Conservation (phyloP, 2,797 vertebrate genomes). For the Octomys mimax region DNA sequence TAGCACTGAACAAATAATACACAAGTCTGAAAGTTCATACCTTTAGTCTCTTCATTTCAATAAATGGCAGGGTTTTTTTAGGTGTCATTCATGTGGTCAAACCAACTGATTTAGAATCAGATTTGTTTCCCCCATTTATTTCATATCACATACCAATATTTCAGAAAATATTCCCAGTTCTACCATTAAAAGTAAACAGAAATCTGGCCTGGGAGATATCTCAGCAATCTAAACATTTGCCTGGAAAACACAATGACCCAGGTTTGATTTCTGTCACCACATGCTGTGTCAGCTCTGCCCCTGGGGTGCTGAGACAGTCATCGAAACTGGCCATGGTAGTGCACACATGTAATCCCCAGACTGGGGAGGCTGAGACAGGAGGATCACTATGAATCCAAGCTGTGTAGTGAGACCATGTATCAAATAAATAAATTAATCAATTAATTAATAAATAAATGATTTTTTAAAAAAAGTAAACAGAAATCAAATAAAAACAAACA, state of each 20-base stretch:
- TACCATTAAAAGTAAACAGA: constrained; percentile 8
- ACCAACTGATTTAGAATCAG: constrained; percentile 7
- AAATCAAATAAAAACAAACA: constrained; percentile 3
- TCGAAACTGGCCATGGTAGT: no score
- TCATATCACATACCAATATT: background rate
- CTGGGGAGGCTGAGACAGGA: no score
- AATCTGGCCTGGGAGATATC: background rate
- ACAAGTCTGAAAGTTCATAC: background rate
- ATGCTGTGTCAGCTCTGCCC: no score
- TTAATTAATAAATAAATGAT: no score
- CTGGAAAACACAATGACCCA: no score
- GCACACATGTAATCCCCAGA: no score
- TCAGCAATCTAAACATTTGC: no score
- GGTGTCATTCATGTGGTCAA: background rate
- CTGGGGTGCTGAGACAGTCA: no score
- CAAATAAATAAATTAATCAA: no score
- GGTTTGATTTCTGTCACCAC: no score
- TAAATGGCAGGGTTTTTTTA: background rate
- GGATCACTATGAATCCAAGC: no score
- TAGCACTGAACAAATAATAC: background rate
- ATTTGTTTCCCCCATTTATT: background rate
- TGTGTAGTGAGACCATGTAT: no score
- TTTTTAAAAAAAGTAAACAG: background rate
- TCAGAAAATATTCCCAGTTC: background rate
- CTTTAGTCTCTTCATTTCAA: background rate